phyloP scores from a whole-genome alignment of 2,888 invertebrate genomes.

The Julus scandinavius region DNA sequence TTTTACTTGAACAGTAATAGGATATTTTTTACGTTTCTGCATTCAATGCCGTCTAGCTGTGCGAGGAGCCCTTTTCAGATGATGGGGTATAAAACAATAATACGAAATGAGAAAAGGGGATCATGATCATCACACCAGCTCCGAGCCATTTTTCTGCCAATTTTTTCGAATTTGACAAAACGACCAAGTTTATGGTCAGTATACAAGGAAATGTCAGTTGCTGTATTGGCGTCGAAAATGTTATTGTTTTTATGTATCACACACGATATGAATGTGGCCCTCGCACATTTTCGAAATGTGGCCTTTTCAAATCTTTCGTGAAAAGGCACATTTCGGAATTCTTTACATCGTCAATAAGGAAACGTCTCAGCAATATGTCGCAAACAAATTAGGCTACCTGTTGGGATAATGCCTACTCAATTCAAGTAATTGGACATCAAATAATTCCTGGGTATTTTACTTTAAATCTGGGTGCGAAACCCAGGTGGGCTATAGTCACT shows the following conservation, averaged over 20 bases:
- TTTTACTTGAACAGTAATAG: not conserved
- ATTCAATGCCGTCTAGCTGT: not conserved
- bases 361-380: not conserved
- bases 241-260: conserved; percentile 36
- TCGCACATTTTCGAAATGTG: not conserved
- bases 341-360: not conserved
- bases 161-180: conserved; percentile 35
- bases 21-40: not conserved
- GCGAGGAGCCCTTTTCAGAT: not conserved
- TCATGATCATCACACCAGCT: conserved; percentile 36
- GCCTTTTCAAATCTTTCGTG: not conserved
- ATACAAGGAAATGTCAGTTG: not conserved
- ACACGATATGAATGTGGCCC: conserved; percentile 40
- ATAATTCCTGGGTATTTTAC: no score
- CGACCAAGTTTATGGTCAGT: conserved; percentile 40
- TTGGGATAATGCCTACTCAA: no score
- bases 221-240: conserved; percentile 6
- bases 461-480: no score
- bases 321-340: not conserved
- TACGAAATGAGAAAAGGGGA: conserved; percentile 46
- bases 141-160: conserved; percentile 1
- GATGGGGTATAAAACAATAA: conserved; percentile 45
- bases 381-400: not conserved
- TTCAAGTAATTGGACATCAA: no score
- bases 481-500: no score